Evolutionary conservation across 2,888 invertebrate species (phyloP).

Genomic region (Zaprionus obscuricornis): DNA sequence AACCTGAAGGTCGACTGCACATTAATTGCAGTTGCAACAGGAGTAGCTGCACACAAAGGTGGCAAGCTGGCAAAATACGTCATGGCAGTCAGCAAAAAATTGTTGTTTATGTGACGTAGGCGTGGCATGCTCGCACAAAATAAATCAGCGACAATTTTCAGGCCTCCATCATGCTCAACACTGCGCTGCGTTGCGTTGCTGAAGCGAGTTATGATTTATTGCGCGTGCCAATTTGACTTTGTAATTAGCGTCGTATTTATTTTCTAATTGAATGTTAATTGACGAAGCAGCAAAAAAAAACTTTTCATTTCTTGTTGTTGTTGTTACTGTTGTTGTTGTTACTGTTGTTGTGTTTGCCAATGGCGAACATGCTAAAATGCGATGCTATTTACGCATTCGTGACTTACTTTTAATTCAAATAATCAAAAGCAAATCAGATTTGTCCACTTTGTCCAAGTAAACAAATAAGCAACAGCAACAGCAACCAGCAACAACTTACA

Average conservation of each 20-base stretch:
- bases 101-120: conserved; percentile 18
- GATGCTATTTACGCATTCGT: conserved; percentile 62
- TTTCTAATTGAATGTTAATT: conserved; percentile 77
- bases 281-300: conserved; percentile 43
- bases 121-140: conserved; percentile 13
- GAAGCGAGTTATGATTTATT: conserved; percentile 24
- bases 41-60: background rate
- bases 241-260: conserved; percentile 64
- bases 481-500: conserved; percentile 13
- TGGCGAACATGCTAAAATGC: conserved; percentile 60
- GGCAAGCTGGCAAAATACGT: background rate
- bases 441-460: conserved; percentile 41
- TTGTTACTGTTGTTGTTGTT: conserved; percentile 12
- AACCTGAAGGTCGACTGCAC: conserved; percentile 69
- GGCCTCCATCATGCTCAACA: too few relatives aligned
- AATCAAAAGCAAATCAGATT: conserved; percentile 66
- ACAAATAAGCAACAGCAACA: background rate
- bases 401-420: conserved; percentile 74
- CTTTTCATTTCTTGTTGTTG: conserved; percentile 12
- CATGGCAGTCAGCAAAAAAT: background rate
- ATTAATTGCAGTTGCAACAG: conserved; percentile 56
- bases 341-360: conserved; percentile 20
- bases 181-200: too few relatives aligned
- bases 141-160: conserved; percentile 64
- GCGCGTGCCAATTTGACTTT: conserved; percentile 46